Evolutionary conservation across 2,797 vertebrate genomes (phyloP).

Genomic region (Chelidonichthys spinosus): DNA sequence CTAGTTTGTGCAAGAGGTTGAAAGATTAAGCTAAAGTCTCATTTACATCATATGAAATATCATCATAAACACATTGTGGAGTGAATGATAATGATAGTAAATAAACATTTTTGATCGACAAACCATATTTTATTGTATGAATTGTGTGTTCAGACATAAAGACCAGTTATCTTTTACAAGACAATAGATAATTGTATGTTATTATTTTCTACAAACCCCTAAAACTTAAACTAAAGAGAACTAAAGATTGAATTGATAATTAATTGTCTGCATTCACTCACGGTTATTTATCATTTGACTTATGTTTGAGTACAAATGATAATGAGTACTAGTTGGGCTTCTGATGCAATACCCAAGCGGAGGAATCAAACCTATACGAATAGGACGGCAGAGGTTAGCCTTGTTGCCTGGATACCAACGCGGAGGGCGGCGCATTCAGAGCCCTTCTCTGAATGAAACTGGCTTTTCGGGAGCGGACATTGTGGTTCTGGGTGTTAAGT

Average conservation of each 20-base stretch:
- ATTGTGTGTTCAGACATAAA: too few relatives aligned
- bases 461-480: conserved; percentile 62
- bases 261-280: not conserved
- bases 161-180: not conserved
- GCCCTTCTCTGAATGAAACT: conserved; percentile 67
- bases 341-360: conserved; percentile 87
- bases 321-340: conserved; percentile 77
- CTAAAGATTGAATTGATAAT: not conserved
- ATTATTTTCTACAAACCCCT: not conserved
- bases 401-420: conserved; percentile 90
- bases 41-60: not conserved
- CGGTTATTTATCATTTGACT: not conserved
- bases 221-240: not conserved
- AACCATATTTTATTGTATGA: not conserved
- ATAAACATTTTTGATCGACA: not conserved
- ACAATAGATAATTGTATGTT: not conserved
- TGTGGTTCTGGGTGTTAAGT: conserved; percentile 59
- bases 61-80: not conserved
- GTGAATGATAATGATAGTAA: not conserved
- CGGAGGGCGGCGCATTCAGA: conserved; percentile 70
- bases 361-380: conserved; percentile 81
- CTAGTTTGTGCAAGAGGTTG: not conserved
- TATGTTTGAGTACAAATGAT: not conserved
- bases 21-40: not conserved
- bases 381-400: conserved; percentile 84